Evolutionary conservation across 2,113 vertebrate genomes (phyloP).

Genomic region (Ranitomeya imitator): DNA sequence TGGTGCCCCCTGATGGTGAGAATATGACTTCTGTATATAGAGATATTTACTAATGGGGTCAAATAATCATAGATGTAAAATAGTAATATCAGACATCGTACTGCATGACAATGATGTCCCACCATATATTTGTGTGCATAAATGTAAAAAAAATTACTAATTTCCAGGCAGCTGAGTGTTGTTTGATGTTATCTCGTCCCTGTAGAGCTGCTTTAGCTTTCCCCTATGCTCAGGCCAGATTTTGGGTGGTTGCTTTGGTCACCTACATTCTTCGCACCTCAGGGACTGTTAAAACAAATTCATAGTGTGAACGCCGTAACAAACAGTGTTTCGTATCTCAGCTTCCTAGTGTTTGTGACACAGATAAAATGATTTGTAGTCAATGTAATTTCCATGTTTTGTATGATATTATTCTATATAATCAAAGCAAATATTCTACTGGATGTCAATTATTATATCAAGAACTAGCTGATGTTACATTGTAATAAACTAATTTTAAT

Average conservation of each 20-base stretch:
- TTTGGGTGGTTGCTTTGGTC: no score
- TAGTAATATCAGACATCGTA: no score
- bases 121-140: no score
- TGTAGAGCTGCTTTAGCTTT: no score
- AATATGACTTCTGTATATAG: background rate
- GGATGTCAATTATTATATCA: background rate
- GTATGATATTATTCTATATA: background rate
- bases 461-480: background rate
- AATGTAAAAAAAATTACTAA: background rate
- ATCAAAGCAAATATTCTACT: background rate
- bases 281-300: background rate
- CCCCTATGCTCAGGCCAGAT: no score
- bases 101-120: no score
- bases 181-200: background rate
- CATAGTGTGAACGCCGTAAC: background rate
- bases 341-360: background rate
- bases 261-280: background rate
- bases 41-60: background rate
- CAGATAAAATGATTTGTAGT: background rate
- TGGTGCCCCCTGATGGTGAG: background rate
- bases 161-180: background rate
- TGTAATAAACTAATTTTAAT: background rate
- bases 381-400: background rate
- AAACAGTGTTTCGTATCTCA: background rate
- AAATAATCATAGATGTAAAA: background rate